Percentiles rank a stretch among this genome's conserved stretches.
Evolutionary conservation across 2,888 invertebrate species (phyloP).

Genomic region (Maniola hyperantus): DNA sequence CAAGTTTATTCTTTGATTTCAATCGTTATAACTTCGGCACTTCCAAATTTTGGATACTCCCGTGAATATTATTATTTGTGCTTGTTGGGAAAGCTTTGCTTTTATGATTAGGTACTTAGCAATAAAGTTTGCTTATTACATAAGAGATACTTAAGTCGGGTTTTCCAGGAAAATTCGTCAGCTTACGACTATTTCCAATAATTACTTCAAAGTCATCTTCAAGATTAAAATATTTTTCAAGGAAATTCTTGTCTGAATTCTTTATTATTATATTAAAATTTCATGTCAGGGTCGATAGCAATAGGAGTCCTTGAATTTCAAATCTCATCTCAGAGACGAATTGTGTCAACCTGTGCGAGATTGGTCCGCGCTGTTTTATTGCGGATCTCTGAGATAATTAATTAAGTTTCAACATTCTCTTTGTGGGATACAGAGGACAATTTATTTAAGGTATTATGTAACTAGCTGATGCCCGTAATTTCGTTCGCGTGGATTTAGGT

Average conservation of each 20-base stretch:
- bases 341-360: conserved; percentile 36
- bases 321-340: conserved; percentile 35
- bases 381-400: conserved; percentile 37
- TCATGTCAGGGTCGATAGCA: conserved; percentile 22
- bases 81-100: not conserved
- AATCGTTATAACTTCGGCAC: not conserved
- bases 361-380: conserved; percentile 35
- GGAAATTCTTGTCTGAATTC: too few species aligned
- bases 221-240: too few species aligned
- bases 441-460: not conserved
- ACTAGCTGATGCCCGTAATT: not conserved
- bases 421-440: conserved; percentile 5
- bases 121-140: not conserved
- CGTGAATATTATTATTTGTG: not conserved
- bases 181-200: too few species aligned
- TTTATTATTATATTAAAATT: conserved; percentile 23
- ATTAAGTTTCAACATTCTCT: conserved; percentile 36
- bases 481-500: not conserved
- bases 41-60: not conserved
- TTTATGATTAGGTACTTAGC: not conserved
- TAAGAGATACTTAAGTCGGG: not conserved
- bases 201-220: too few species aligned
- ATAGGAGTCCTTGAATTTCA: conserved; percentile 34
- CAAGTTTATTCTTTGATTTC: conserved; percentile 3
- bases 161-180: too few species aligned